These are phyloP conservation scores for Corynorhinus townsendii DNA, from an alignment of 2,113 vertebrate species.

Conservation along the genomic window DNA sequence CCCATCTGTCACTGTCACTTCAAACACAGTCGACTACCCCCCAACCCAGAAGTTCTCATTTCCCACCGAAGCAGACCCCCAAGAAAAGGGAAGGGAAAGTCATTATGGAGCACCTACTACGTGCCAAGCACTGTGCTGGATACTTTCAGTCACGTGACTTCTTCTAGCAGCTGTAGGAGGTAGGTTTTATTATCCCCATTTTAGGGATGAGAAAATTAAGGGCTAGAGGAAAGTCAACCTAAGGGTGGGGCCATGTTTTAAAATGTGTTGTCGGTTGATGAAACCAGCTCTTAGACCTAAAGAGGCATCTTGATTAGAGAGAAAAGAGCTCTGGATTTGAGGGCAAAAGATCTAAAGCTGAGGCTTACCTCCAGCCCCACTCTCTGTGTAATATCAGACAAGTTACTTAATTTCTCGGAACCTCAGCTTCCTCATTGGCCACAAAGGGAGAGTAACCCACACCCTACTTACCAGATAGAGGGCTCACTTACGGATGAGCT, in stretches of 20 bases:
- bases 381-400: neutral
- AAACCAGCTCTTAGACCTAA: neutral
- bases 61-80: conserved; percentile 35
- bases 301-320: neutral
- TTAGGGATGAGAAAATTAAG: conserved; percentile 23
- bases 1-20: conserved; percentile 60
- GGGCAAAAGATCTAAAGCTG: neutral
- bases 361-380: neutral
- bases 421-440: neutral
- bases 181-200: neutral
- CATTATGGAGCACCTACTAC: neutral
- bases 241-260: neutral
- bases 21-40: conserved; percentile 30
- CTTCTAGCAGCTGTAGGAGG: neutral
- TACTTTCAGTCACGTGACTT: neutral
- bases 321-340: neutral
- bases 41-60: conserved; percentile 53
- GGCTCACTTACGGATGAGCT: fast-evolving
- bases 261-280: neutral
- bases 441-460: neutral
- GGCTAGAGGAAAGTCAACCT: neutral
- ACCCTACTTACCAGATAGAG: neutral
- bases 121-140: neutral
- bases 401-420: neutral
- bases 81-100: neutral